A percentile compares a stretch with the other conserved stretches of the same genome.
These are phyloP conservation scores for Agrotis clavis DNA, from an alignment of 2,888 invertebrate species.

Conservation along the genomic window DNA sequence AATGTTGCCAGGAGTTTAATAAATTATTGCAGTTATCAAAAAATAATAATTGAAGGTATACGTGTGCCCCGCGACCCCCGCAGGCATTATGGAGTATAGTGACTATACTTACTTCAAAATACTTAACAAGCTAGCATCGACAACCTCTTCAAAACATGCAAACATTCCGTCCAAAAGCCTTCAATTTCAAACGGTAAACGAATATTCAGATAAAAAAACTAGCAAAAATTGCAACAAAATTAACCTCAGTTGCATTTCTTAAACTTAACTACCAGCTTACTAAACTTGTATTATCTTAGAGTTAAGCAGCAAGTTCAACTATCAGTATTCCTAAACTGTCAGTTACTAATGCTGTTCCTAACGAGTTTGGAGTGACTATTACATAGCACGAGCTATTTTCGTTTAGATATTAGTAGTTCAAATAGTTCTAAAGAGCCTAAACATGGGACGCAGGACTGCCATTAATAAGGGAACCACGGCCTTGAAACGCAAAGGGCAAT, in stretches of 20 bases:
- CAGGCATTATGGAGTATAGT: no score
- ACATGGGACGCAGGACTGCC: no score
- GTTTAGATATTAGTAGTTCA: no score
- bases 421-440: no score
- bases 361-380: not conserved
- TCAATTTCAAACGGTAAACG: conserved; percentile 5
- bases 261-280: conserved; percentile 31
- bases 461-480: no score
- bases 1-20: conserved; percentile 7
- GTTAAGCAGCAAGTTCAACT: conserved; percentile 26
- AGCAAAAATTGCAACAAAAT: conserved; percentile 27
- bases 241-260: conserved; percentile 30
- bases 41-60: no score
- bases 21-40: no score
- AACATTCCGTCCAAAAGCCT: not conserved
- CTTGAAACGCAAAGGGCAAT: no score
- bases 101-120: no score
- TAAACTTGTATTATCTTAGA: conserved; percentile 36
- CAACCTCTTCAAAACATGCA: not conserved
- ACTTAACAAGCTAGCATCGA: no score
- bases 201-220: not conserved
- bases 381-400: no score
- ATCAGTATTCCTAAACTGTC: conserved; percentile 21
- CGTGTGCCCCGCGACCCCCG: no score
- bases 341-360: not conserved